Evolutionary conservation across 2,888 invertebrate species (phyloP), one percentile per base, ranked within the genome.

Genomic region (Hipparchia semele): DNA sequence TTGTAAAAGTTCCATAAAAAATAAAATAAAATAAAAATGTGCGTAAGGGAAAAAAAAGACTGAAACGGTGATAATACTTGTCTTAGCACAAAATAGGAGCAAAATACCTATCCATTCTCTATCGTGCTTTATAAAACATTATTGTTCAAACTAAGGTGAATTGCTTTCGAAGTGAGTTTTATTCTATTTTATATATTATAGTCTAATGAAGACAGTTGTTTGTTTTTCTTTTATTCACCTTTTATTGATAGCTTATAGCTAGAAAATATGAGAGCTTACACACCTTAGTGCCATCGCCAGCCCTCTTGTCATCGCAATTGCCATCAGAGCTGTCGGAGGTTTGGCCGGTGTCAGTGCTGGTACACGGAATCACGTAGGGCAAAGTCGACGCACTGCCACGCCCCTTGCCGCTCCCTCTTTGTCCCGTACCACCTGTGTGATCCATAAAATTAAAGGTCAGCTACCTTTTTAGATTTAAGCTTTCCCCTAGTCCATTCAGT

Each of bases 341-440:
- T 77, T 92, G 93, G 0, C 93, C 93, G 0, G 89, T 81, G 80
- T 92, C 93, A 10, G 84, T 83, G 76, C 86, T 88, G 10, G 92
- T 92, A 79, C 93, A 93, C 1, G 94, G 94, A 54, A 94, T 91
- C 46, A 94, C 91, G 80, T 94, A 94, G 1, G 94, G 94, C 76
- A 94, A 81, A 6, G 94, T 94, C 0, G 92, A 84, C 1, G 86
- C 86, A 51, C 85, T 84, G 58, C 92, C 90, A 1, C 94, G 87
- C 1, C 94, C 94, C 71, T 94, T 94, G 60, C 94, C 92, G 72
- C 91, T 81, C 9, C 93, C 94, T 59, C 94, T 85, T 73, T 87
- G 89, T 72, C 93, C 92, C 77, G 87, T 79, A 49, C 85, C 84
- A 53, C 86, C 86, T 84, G 77, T 77, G 49, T 39, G 33, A 3